Evolutionary conservation across 2,797 vertebrate species (phyloP).

Genomic region (Kryptolebias ocellatus): DNA sequence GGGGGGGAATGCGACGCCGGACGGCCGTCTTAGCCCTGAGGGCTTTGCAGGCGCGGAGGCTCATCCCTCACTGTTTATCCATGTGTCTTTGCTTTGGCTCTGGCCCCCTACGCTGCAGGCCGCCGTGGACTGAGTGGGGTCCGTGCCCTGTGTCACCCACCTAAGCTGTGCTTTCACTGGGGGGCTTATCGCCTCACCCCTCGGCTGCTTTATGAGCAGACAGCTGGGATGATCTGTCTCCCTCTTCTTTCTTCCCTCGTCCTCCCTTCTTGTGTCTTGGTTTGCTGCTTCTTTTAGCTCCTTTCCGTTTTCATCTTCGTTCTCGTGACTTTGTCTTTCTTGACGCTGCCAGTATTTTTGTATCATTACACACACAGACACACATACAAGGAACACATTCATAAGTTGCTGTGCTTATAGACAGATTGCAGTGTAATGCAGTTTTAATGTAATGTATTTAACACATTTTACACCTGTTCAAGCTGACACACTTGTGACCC

Average conservation of each 20-base stretch:
- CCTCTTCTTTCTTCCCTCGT: conserved; percentile 51
- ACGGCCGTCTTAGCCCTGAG: conserved; percentile 66
- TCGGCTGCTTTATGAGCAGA: conserved; percentile 78
- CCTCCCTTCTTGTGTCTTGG: conserved; percentile 59
- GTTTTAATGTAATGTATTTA: neutral
- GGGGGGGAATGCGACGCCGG: conserved; percentile 61
- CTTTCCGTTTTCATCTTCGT: conserved; percentile 33
- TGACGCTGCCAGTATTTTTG: conserved; percentile 28
- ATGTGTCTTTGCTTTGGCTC: conserved; percentile 82
- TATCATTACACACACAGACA: conserved; percentile 14
- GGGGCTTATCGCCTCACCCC: conserved; percentile 81
- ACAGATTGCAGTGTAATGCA: neutral
- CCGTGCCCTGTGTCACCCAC: conserved; percentile 79
- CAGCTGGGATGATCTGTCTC: conserved; percentile 79
- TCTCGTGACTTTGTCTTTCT: conserved; percentile 28
- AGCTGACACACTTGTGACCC: neutral
- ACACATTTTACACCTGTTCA: neutral
- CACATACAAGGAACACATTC: neutral
- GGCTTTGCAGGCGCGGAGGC: conserved; percentile 67
- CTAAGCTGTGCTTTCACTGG: conserved; percentile 85
- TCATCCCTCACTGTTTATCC: conserved; percentile 78
- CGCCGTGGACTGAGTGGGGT: conserved; percentile 68
- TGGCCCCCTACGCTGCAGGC: conserved; percentile 56
- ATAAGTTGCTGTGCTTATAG: neutral
- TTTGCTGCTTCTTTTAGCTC: conserved; percentile 50